These are phyloP conservation scores for Chinchilla lanigera DNA, from an alignment of 2,113 vertebrate genomes.

Conservation along the genomic window DNA sequence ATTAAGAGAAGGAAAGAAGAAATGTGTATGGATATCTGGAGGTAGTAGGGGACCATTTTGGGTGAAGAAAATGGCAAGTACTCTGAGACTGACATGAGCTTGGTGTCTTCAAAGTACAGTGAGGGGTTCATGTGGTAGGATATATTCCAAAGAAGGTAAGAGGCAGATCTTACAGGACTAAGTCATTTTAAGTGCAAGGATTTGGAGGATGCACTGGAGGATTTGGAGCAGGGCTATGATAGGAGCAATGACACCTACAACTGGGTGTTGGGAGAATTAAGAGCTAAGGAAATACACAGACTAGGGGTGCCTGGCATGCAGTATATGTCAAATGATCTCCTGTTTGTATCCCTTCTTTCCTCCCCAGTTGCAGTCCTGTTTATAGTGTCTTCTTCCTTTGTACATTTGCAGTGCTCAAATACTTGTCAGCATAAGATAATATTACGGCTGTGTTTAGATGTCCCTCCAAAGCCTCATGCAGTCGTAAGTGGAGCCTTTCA, in stretches of 20 bases:
- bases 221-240: background rate
- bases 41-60: background rate
- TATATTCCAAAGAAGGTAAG: background rate
- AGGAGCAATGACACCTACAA: background rate
- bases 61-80: background rate
- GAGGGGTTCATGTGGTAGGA: background rate
- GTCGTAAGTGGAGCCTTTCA: background rate
- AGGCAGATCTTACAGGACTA: background rate
- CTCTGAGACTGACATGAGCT: background rate
- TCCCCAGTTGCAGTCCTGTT: background rate
- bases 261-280: background rate
- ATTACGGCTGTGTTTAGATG: background rate
- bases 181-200: background rate
- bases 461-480: background rate
- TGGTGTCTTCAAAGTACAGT: background rate
- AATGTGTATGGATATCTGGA: background rate
- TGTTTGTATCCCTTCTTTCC: accelerated
- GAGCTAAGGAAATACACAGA: background rate
- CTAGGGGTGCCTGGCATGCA: background rate
- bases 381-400: background rate
- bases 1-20: background rate
- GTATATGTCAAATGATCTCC: background rate
- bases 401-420: background rate
- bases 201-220: background rate
- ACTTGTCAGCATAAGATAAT: background rate